A percentile compares a stretch with the other conserved stretches of the same genome.
phyloP scores from a whole-genome alignment of 2,113 vertebrate species.

The Vanacampus margaritifer region DNA sequence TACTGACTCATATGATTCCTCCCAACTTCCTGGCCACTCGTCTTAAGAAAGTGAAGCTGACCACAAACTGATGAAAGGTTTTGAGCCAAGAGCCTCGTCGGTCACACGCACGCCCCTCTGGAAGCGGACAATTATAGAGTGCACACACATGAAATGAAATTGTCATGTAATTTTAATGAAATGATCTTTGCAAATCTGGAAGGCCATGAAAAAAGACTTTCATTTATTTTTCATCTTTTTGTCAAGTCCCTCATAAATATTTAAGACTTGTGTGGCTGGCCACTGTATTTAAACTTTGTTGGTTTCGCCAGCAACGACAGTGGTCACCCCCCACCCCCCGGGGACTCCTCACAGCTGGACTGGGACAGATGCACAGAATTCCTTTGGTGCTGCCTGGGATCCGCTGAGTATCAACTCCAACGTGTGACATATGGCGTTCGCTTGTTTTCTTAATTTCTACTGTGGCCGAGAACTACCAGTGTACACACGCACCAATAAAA shows the following conservation, averaged over 20 bases:
- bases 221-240: conserved; percentile 82
- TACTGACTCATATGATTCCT: background rate
- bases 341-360: conserved; percentile 62
- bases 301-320: conserved; percentile 71
- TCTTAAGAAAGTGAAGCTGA: background rate
- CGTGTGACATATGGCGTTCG: conserved; percentile 52
- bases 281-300: conserved; percentile 72
- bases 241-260: conserved; percentile 77
- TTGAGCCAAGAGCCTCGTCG: background rate
- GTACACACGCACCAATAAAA: conserved; percentile 6
- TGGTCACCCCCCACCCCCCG: conserved; percentile 37
- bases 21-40: background rate
- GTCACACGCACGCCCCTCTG: conserved; percentile 13
- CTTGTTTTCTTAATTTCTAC: conserved; percentile 33
- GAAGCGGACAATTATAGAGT: conserved; percentile 60
- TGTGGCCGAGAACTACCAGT: conserved; percentile 25
- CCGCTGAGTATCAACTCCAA: conserved; percentile 32
- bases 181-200: conserved; percentile 77
- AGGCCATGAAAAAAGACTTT: conserved; percentile 72
- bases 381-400: conserved; percentile 56
- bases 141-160: conserved; percentile 66
- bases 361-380: conserved; percentile 67
- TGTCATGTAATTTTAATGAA: conserved; percentile 76
- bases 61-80: background rate
- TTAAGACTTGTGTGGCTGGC: conserved; percentile 69